Percentiles rank a stretch among this genome's conserved stretches.
Evolutionary conservation across 30 jellyfish, hydroid and myxozoan genomes (phyloP).

Genomic region (Nemopilema nomurai): DNA sequence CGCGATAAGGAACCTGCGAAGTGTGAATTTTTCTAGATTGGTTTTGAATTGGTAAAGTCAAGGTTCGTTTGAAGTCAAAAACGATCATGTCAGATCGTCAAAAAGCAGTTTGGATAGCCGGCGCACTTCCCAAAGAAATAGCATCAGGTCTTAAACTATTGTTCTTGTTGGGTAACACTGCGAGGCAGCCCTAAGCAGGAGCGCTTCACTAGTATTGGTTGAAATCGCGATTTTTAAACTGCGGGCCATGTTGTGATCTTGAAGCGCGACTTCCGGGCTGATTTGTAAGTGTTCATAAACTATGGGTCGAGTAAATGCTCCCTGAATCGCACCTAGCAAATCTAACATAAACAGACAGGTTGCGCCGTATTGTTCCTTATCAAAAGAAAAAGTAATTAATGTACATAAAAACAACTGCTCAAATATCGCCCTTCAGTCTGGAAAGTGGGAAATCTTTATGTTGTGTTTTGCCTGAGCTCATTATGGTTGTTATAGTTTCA

Average conservation of each 20-base stretch:
- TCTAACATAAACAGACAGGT: conserved; percentile 12
- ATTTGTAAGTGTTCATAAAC: background rate
- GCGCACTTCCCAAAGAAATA: no score
- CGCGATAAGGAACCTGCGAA: no score
- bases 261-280: background rate
- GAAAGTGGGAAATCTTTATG: background rate
- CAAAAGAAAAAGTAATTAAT: background rate
- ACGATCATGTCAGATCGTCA: no score
- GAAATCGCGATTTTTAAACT: no score
- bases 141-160: no score
- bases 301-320: background rate
- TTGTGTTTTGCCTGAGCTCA: conserved; percentile 3
- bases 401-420: background rate
- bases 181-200: no score
- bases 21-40: no score
- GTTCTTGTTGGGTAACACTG: no score
- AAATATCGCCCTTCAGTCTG: background rate
- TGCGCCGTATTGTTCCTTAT: background rate
- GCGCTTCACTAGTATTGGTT: no score
- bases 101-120: no score
- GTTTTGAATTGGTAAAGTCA: no score
- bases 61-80: no score
- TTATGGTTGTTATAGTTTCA: background rate
- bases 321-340: background rate
- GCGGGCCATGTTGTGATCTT: background rate